A percentile compares a stretch with the other conserved stretches of the same genome.
phyloP scores from a whole-genome alignment of 2,797 vertebrate genomes.

The Glyptemys insculpta region DNA sequence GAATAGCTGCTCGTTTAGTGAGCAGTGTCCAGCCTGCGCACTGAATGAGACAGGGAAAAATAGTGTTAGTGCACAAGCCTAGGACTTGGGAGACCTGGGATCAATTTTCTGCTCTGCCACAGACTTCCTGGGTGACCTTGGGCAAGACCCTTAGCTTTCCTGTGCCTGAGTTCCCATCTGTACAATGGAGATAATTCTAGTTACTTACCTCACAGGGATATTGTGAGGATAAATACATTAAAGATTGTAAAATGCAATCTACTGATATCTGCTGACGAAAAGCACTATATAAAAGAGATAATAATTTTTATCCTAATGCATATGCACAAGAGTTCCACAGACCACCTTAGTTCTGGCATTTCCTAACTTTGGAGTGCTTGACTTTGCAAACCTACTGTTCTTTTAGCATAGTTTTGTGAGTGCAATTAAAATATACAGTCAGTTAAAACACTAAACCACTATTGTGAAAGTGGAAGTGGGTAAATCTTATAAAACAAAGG shows the following conservation, averaged over 20 bases:
- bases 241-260: not conserved
- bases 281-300: not conserved
- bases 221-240: not conserved
- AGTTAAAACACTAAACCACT: not conserved
- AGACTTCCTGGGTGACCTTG: not conserved
- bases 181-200: not conserved
- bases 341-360: not conserved
- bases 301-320: not conserved
- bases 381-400: not conserved
- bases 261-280: not conserved
- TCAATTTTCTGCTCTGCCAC: not conserved
- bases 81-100: not conserved
- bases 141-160: not conserved
- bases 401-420: not conserved
- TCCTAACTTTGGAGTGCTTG: not conserved
- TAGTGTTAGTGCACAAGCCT: not conserved
- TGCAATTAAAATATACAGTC: not conserved
- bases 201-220: not conserved
- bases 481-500: not conserved
- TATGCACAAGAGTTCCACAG: not conserved
- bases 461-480: not conserved
- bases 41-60: not conserved
- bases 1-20: not conserved
- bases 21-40: not conserved
- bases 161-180: not conserved